Percentiles rank a stretch among this genome's conserved stretches.
phyloP scores from a whole-genome alignment of 2,113 vertebrate genomes.

The Arothron firmamentum region DNA sequence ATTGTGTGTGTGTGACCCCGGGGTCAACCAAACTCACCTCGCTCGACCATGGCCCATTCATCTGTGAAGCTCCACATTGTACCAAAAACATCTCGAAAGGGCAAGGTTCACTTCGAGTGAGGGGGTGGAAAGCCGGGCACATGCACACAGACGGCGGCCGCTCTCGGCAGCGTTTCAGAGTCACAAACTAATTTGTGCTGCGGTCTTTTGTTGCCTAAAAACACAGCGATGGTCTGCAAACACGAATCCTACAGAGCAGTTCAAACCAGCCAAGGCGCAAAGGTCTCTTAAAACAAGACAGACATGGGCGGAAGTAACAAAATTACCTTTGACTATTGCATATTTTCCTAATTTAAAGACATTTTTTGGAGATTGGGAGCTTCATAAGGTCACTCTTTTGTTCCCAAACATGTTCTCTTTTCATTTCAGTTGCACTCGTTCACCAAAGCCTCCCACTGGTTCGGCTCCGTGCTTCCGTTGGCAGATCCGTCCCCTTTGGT shows the following conservation, averaged over 20 bases:
- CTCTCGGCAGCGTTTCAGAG: constrained; percentile 18
- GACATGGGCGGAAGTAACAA: constrained; percentile 7
- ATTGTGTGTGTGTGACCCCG: constrained; percentile 65
- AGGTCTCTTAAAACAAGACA: constrained; percentile 16
- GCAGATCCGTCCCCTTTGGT: constrained; percentile 58
- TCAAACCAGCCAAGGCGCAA: not conserved
- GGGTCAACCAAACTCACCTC: constrained; percentile 71
- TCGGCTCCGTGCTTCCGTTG: constrained; percentile 20
- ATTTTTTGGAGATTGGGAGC: no score
- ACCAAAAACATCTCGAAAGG: constrained; percentile 59
- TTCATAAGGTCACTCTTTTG: no score
- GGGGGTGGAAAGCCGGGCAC: constrained; percentile 36
- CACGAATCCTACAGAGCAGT: not conserved
- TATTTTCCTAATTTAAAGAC: constrained; percentile 23
- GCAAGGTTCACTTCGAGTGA: constrained; percentile 32
- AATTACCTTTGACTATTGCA: constrained; percentile 26
- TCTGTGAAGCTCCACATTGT: constrained; percentile 50
- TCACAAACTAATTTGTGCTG: constrained; percentile 26
- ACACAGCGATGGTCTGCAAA: not conserved
- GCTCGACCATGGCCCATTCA: constrained; percentile 61
- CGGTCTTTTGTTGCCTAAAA: constrained; percentile 3
- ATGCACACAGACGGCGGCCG: constrained; percentile 10
- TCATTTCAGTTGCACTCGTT: constrained; percentile 21
- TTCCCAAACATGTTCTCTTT: not conserved
- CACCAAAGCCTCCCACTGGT: constrained; percentile 23